Evolutionary conservation across 2,888 invertebrate species (phyloP).

Genomic region (Rotaria macrura): DNA sequence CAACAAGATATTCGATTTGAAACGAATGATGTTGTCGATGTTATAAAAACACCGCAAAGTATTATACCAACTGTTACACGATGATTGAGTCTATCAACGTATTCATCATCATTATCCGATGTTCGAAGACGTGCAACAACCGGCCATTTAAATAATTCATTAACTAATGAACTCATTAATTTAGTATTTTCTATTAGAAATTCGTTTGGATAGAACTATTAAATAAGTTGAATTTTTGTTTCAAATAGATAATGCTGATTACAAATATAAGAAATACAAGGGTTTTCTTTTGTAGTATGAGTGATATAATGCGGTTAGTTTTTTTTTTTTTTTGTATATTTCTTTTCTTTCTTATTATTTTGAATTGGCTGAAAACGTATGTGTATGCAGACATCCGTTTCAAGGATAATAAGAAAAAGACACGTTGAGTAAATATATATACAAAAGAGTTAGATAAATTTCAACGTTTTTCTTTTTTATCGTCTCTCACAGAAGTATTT

Average conservation of each 20-base stretch:
- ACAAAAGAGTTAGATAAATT: background rate
- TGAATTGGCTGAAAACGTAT: background rate
- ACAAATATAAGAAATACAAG: background rate
- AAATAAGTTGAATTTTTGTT: background rate
- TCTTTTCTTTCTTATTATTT: background rate
- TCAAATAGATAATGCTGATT: background rate
- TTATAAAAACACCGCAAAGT: background rate
- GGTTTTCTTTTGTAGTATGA: background rate
- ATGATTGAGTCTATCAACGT: conserved; percentile 14
- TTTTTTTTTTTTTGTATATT: background rate
- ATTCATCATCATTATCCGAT: background rate
- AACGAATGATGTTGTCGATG: background rate
- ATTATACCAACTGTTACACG: background rate
- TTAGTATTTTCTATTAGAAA: background rate
- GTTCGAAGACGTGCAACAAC: background rate
- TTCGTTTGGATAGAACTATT: too few species aligned
- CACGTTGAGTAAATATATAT: background rate
- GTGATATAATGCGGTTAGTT: background rate
- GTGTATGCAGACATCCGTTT: background rate
- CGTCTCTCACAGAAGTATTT: too few species aligned
- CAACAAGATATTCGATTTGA: background rate
- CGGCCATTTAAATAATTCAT: background rate
- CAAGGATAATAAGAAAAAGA: background rate
- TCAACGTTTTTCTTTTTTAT: background rate
- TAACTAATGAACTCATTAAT: background rate